Base-by-base conservation (phyloP, 2,113 vertebrate species). In the Ciconia boyciana region DNA sequence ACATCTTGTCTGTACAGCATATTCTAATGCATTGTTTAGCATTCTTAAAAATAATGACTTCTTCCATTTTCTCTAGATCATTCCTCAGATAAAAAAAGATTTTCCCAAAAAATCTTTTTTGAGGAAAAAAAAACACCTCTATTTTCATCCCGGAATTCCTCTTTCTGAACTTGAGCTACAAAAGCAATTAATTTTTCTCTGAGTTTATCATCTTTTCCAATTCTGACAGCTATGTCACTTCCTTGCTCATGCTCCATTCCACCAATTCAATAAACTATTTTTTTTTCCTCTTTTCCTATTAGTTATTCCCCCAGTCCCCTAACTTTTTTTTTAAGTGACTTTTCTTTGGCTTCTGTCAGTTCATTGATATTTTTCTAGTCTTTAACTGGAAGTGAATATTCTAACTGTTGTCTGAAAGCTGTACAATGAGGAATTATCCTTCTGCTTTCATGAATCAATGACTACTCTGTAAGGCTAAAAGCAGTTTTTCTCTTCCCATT, bases 371-470 rank as follows among this genome's bases (percentile, higher is more conserved):
- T 83, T 95, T 81, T 71, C 71, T 55, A 90, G 90, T 89, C 76
- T 94, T 92, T 87, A 86, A 78, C 43, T 81, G 60, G 64, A 96
- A 96, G 94, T 96, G 48, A 94, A 89, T 94, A 93, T 92, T 89
- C 71, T 79, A 74, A 74, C 92, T 90, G 68, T 93, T 87, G 83
- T 87, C 88, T 90, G 88, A 86, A 94, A 95, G 64, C 72, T 75
- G 36, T 80, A 93, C 90, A 94, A 92, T 72, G 87, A 92, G 64
- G 83, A 96, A 94, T 93, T 94, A 90, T 94, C 71, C 58, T 90
- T 92, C 71, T 78, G 55, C 57, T 87, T 88, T 86, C 55, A 48
- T 14, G 84, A 91, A 96, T 96, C 93, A 95, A 79, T 91, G 89
- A 55, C 74, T 81, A 64, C 69, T 93, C 82, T 96, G 87, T 95